phyloP scores from a whole-genome alignment of 2,797 vertebrate genomes.

The Pampus argenteus region DNA sequence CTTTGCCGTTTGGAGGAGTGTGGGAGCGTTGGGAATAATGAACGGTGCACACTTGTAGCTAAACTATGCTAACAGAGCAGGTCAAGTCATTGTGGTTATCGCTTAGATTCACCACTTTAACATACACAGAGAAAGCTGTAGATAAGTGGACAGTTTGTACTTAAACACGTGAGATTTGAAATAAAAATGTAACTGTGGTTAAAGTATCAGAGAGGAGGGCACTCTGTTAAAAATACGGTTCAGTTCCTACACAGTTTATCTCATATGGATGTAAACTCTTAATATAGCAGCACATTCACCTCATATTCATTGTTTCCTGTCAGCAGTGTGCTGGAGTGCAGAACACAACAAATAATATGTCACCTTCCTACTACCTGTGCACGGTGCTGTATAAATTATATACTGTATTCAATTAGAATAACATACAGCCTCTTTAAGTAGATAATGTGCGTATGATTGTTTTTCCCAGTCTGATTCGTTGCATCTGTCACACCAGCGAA shows the following conservation, averaged over 20 bases:
- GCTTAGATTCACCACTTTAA: too few relatives aligned
- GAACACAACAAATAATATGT: too few relatives aligned
- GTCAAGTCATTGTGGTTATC: too few relatives aligned
- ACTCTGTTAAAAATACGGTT: not conserved
- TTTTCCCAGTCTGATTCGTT: constrained; percentile 20
- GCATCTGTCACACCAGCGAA: constrained; percentile 24
- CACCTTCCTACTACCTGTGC: constrained; percentile 15
- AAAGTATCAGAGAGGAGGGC: not conserved
- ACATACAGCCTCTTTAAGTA: constrained; percentile 2
- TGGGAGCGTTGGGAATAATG: too few relatives aligned
- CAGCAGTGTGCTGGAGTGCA: not conserved
- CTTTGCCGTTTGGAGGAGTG: too few relatives aligned
- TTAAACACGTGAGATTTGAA: not conserved
- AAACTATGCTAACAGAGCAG: too few relatives aligned
- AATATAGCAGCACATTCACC: not conserved
- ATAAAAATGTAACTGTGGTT: constrained; percentile 5
- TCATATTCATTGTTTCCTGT: constrained; percentile 13
- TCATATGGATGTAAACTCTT: constrained; percentile 9
- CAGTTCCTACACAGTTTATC: constrained; percentile 14
- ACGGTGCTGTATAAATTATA: constrained; percentile 15
- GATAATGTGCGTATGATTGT: constrained; percentile 16
- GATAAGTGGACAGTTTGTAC: too few relatives aligned
- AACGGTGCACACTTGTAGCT: too few relatives aligned
- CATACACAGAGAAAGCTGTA: too few relatives aligned
- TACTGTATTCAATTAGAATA: constrained; percentile 10